Base-by-base conservation (phyloP, 1,140 invertebrate genomes). In the Pseudomyrmex pallidus region DNA sequence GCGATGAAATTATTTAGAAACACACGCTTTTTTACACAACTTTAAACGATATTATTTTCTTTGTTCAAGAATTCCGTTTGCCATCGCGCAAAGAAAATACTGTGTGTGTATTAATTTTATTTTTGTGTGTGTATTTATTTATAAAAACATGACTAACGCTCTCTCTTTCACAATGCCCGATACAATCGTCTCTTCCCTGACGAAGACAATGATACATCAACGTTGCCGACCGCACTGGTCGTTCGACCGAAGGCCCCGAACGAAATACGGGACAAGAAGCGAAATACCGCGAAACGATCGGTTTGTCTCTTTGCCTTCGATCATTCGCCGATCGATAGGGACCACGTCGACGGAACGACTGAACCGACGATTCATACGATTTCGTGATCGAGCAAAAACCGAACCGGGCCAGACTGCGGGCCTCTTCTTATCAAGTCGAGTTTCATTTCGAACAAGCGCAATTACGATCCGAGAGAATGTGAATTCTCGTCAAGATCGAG, bases 281-380 rank as follows among this genome's bases (percentile, higher is more conserved):
- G 82, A 67, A 91, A 91, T 91, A 87, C 89, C 90, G 83, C 77
- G 86, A 89, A 89, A 85, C 85, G 82, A 77, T 70, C 63, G 78
- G 90, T 86, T 90, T 84, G 85, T 90, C 84, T 87, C 72, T 76
- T 72, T 86, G 76, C 70, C 80, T 70, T 61, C 68, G 74, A 82
- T 85, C 64, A 50, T 76, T 56, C 66, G 57, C 61, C 61, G 82
- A 84, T 57, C 77, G 61, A 67, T 61, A 57, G 62, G 56, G 76
- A 2, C 67, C 48, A 46, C 35, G 35, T 66, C 59, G 85, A 20
- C 1, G 10, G 8, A 46, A 8, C 25, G 35, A 83, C 80, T 82
- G 76, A 83, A 64, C 44, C 44, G 52, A 61, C 62, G 74, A 82
- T 83, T 87, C 66, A 83, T 50, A 77, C 61, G 85, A 78, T 83